A percentile compares a stretch with the other conserved stretches of the same genome.
Conservation (phyloP, 2,113 vertebrate genomes). For the Noturus placidus region DNA sequence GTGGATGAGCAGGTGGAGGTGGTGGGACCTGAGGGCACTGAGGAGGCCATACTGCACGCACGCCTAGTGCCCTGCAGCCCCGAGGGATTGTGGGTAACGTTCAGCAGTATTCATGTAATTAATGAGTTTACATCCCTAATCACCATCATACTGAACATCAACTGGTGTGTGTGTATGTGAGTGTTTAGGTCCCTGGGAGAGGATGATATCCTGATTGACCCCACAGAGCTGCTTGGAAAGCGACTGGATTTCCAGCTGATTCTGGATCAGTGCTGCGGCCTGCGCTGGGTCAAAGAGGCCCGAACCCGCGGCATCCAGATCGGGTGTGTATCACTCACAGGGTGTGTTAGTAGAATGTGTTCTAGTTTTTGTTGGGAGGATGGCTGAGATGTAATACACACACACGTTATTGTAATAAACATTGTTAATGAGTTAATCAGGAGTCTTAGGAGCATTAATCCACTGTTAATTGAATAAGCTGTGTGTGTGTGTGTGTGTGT, state of each 20-base stretch:
- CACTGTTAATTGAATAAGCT: neutral
- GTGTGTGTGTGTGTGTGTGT: neutral
- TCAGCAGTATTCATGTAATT: neutral
- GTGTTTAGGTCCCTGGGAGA: slow-evolving; percentile 71
- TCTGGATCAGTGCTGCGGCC: slow-evolving; percentile 76
- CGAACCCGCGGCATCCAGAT: slow-evolving; percentile 79
- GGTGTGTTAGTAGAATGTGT: neutral
- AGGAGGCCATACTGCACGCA: slow-evolving; percentile 78
- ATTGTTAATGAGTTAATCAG: neutral
- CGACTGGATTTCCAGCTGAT: slow-evolving; percentile 82
- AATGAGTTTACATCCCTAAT: neutral
- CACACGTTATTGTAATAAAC: neutral
- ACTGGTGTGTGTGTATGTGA: neutral
- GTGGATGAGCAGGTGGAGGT: slow-evolving; percentile 84
- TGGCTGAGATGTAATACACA: neutral
- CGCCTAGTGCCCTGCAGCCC: slow-evolving; percentile 75
- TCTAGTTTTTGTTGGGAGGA: neutral
- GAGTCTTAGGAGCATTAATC: neutral
- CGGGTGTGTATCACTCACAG: slow-evolving; percentile 65
- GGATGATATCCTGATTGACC: slow-evolving; percentile 82
- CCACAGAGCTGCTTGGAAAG: slow-evolving; percentile 78
- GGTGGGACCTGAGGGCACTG: slow-evolving; percentile 79
- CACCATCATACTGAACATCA: neutral
- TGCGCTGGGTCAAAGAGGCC: slow-evolving; percentile 81
- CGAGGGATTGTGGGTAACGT: slow-evolving; percentile 74